phyloP scores from a whole-genome alignment of 1,140 invertebrate species.

The Phortica variegata region DNA sequence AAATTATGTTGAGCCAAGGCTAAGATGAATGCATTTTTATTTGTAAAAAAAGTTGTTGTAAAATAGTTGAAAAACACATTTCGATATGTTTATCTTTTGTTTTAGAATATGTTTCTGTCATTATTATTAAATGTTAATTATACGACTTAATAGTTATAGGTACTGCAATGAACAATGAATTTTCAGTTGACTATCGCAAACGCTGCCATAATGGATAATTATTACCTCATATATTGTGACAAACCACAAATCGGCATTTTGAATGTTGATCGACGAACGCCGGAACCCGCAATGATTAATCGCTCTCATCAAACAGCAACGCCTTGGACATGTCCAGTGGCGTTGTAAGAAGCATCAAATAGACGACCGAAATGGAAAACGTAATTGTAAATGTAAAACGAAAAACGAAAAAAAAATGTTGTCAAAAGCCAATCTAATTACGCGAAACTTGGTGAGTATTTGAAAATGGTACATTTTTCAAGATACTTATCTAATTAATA shows the following conservation, averaged over 20 bases:
- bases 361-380: slow-evolving; percentile 28
- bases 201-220: slow-evolving; percentile 42
- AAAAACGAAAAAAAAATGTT: slow-evolving; percentile 42
- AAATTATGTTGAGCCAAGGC: no score
- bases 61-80: no score
- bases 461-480: slow-evolving; percentile 54
- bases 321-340: no score
- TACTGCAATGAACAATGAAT: no score
- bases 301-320: slow-evolving; percentile 34
- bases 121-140: slow-evolving; percentile 46
- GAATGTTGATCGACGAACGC: no score
- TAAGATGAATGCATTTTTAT: no score
- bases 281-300: slow-evolving; percentile 38
- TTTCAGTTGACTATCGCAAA: neutral
- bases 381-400: slow-evolving; percentile 15
- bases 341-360: neutral
- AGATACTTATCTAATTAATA: slow-evolving; percentile 57
- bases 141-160: slow-evolving; percentile 54
- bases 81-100: slow-evolving; percentile 24
- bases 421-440: slow-evolving; percentile 57
- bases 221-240: slow-evolving; percentile 53
- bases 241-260: slow-evolving; percentile 44
- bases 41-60: no score
- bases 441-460: slow-evolving; percentile 50
- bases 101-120: slow-evolving; percentile 46